phyloP scores from a whole-genome alignment of 2,888 invertebrate genomes.

The Cataglyphis altisquamis region DNA sequence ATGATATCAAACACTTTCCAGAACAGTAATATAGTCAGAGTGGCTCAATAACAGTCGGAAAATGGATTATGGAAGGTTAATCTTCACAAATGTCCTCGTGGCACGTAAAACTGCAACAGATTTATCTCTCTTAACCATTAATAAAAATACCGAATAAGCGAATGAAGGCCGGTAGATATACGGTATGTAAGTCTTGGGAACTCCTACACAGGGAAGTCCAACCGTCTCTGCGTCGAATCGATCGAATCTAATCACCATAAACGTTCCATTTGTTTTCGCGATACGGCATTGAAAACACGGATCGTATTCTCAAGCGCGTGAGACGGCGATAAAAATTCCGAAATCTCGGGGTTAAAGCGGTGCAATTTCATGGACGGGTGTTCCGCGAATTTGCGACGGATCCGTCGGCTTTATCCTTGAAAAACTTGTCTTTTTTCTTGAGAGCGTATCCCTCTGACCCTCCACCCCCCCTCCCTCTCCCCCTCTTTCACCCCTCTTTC shows the following conservation, averaged over 20 bases:
- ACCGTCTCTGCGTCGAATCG: not conserved
- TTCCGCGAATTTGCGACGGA: conserved; percentile 2
- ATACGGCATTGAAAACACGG: not conserved
- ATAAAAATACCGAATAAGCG: conserved; percentile 19
- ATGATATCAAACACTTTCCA: conserved; percentile 10
- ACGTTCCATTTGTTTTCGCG: conserved; percentile 32
- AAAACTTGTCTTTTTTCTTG: conserved; percentile 24
- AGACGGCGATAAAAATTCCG: conserved; percentile 17
- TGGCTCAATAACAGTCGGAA: conserved; percentile 28
- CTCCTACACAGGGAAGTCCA: not conserved
- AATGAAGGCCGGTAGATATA: not conserved
- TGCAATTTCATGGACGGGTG: conserved; percentile 26
- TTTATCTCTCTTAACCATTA: conserved; percentile 13
- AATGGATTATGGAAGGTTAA: conserved; percentile 44
- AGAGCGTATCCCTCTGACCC: not conserved
- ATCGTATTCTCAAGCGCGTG: conserved; percentile 4
- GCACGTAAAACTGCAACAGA: conserved; percentile 38
- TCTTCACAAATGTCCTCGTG: conserved; percentile 17
- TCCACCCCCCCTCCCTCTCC: too few species aligned
- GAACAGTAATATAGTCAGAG: conserved; percentile 17
- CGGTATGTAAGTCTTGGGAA: not conserved
- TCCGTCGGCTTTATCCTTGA: conserved; percentile 34
- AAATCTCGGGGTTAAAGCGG: not conserved
- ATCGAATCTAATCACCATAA: conserved; percentile 34
- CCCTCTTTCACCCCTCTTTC: too few species aligned